Conservation (phyloP, 2,797 vertebrate genomes). For the Karalla daura region DNA sequence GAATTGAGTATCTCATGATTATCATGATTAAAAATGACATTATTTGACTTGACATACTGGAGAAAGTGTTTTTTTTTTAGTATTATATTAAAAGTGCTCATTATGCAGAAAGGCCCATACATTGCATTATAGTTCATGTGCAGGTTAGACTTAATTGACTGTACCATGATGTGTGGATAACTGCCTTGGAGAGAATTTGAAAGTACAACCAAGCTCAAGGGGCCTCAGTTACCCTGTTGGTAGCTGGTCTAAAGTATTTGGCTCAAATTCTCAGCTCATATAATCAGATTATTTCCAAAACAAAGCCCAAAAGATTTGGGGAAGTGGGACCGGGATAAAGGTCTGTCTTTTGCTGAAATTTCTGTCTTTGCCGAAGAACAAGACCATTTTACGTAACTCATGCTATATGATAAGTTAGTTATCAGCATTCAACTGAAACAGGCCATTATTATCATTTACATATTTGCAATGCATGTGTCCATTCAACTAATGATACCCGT, state of each 20-base stretch:
- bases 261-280: background rate
- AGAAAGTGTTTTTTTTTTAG: no score
- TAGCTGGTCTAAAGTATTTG: background rate
- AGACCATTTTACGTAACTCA: background rate
- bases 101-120: no score
- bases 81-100: no score
- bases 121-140: no score
- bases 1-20: no score
- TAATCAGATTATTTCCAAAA: constrained; percentile 26
- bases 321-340: background rate
- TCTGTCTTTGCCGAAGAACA: background rate
- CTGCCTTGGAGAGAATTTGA: background rate
- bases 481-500: background rate
- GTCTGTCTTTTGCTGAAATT: background rate
- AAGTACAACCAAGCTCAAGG: background rate
- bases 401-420: no score
- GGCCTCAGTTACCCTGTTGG: background rate
- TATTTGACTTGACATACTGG: no score
- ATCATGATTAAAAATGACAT: no score
- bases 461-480: background rate
- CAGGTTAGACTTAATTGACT: no score
- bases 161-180: no score
- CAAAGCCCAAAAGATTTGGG: background rate
- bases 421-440: background rate
- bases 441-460: background rate